Evolutionary conservation across 2,888 invertebrate genomes (phyloP), one percentile per base, ranked within the genome.

Genomic region (Volucella zonaria): DNA sequence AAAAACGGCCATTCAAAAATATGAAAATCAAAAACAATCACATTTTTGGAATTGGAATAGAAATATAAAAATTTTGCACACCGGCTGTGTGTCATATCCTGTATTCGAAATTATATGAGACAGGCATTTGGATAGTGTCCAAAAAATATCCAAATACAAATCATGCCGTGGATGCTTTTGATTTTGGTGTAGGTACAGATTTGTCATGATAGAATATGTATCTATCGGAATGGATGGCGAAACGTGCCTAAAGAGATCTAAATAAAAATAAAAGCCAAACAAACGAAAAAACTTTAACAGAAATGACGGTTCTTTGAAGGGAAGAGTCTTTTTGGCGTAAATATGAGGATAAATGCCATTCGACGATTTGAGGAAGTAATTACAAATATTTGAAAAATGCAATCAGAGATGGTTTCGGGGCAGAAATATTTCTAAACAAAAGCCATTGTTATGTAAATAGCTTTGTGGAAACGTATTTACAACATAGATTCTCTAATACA

Each of bases 31-130:
- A 54, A 54, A 54, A 56, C 43, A 56, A 45, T 45, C 38, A 38
- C 43, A 52, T 66, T 52, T 66, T 66, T 66, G 66, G 52, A 66
- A 52, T 66, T 52, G 42, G 23, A 66, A 42, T 23, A 23, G 23
- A 23, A 23, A 23, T 23, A 66, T 52, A 3, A 42, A 66, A 56
- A 56, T 31, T 43, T 56, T 45, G 12, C 31, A 68, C 45, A 67
- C 43, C 45, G 67, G 43, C 4, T 43, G 38, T 68, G 45, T 54
- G 45, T 56, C 56, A 68, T 47, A 47, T 47, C 56, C 45, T 31
- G 68, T 56, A 15, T 14, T 38, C 11, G 45, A 67, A 14, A 14
- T 45, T 11, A 68, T 56, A 54, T 45, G 9, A 52, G 43, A 45
- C 67, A 43, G 43, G 14, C 67, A 67, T 38, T 68, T 68, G 56